Percentiles rank a stretch among this genome's conserved stretches.
Evolutionary conservation across 2,888 invertebrate genomes (phyloP).

Genomic region (Heliconius erato): DNA sequence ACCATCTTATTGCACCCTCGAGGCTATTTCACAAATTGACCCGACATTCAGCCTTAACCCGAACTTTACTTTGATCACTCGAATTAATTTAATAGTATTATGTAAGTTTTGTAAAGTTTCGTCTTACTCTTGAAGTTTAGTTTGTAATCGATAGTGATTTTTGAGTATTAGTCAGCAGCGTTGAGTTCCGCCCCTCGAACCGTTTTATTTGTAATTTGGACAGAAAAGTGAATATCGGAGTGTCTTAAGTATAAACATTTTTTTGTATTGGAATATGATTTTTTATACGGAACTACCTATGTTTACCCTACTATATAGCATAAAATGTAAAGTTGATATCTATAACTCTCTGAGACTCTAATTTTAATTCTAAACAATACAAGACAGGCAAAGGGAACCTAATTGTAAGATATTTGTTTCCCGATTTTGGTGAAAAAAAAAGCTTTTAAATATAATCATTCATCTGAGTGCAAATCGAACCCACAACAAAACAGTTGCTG

Average conservation of each 20-base stretch:
- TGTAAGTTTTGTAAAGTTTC: not conserved
- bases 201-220: not conserved
- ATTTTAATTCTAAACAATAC: too few species aligned
- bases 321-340: too few species aligned
- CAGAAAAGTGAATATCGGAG: not conserved
- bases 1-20: conserved; percentile 45
- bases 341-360: too few species aligned
- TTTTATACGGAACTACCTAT: too few species aligned
- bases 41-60: conserved; percentile 35
- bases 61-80: conserved; percentile 18
- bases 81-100: conserved; percentile 23
- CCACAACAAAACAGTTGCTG: not conserved
- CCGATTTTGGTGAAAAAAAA: too few species aligned
- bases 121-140: not conserved
- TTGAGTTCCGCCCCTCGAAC: not conserved
- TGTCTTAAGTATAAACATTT: not conserved
- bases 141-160: conserved; percentile 10
- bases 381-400: too few species aligned
- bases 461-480: not conserved
- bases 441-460: too few species aligned
- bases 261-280: too few species aligned
- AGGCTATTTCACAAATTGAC: conserved; percentile 50
- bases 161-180: not conserved
- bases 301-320: too few species aligned
- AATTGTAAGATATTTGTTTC: too few species aligned